Evolutionary conservation across 2,888 invertebrate genomes (phyloP).

Genomic region (Pedicia rivosa): DNA sequence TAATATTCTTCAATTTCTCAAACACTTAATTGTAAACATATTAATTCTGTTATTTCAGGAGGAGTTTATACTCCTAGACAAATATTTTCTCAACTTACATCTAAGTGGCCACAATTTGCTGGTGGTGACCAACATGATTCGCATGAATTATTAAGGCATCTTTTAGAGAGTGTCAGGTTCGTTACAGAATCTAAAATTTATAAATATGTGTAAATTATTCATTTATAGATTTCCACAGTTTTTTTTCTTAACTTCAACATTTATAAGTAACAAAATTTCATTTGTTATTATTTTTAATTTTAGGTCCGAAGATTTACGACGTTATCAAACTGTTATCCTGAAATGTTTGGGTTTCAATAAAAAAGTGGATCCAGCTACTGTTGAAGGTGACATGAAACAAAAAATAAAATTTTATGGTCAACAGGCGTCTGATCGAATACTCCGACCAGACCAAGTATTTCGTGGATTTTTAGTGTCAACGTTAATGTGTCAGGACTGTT

Average conservation of each 20-base stretch:
- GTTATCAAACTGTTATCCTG: conserved; percentile 70
- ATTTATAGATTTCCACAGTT: too few relatives aligned
- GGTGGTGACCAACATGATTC: conserved; percentile 95
- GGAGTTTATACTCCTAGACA: conserved; percentile 48
- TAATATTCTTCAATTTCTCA: conserved; percentile 16
- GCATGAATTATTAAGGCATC: conserved; percentile 80
- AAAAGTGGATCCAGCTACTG: conserved; percentile 57
- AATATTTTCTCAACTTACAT: conserved; percentile 45
- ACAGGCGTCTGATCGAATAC: conserved; percentile 58
- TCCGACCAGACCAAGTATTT: conserved; percentile 82
- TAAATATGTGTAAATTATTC: too few relatives aligned
- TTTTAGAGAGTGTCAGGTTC: conserved; percentile 78
- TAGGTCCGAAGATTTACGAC: conserved; percentile 53
- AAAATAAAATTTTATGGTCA: conserved; percentile 72
- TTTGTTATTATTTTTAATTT: conserved; percentile 2
- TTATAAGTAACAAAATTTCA: too few relatives aligned
- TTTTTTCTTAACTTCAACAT: too few relatives aligned
- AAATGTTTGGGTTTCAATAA: conserved; percentile 55
- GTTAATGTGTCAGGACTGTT: conserved; percentile 77
- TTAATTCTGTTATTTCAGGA: too few relatives aligned
- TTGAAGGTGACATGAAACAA: conserved; percentile 57
- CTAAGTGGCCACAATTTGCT: conserved; percentile 67
- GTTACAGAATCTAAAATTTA: too few relatives aligned
- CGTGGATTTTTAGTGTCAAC: conserved; percentile 85
- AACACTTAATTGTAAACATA: too few relatives aligned